Conservation (phyloP, 2,113 vertebrate genomes). For the Dinomys branickii region DNA sequence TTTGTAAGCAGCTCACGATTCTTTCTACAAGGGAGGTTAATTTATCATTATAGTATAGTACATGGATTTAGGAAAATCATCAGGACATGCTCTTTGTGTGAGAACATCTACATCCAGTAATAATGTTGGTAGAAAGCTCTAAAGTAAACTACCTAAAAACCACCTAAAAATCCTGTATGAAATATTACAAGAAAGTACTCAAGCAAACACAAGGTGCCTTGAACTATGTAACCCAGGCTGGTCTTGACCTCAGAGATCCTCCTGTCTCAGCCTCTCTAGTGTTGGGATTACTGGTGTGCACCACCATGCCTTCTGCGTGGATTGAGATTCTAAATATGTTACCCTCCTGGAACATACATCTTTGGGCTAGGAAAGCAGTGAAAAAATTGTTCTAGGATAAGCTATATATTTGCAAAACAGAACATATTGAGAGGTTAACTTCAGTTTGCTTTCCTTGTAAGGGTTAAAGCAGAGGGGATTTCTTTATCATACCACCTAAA, state of each 20-base stretch:
- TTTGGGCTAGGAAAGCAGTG: not conserved
- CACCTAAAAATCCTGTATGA: not conserved
- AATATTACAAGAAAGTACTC: not conserved
- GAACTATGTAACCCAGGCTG: not conserved
- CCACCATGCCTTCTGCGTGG: not conserved
- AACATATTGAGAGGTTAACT: not conserved
- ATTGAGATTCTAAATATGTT: not conserved
- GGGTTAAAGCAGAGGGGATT: not conserved
- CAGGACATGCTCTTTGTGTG: not conserved
- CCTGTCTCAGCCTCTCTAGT: not conserved
- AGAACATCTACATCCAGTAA: not conserved
- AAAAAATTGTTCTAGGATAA: not conserved
- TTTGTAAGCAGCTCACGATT: not conserved
- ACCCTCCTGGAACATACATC: not conserved
- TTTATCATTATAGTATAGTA: not conserved
- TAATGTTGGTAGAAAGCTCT: not conserved
- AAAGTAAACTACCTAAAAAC: not conserved
- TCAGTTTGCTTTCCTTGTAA: not conserved
- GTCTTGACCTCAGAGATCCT: not conserved
- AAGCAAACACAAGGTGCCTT: not conserved
- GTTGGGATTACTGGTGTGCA: not conserved
- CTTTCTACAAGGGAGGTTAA: not conserved
- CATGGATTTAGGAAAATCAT: conserved; percentile 18
- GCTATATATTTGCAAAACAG: not conserved
- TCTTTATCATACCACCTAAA: not conserved